Conservation (phyloP, 2,797 vertebrate species). For the Knipowitschia caucasica region DNA sequence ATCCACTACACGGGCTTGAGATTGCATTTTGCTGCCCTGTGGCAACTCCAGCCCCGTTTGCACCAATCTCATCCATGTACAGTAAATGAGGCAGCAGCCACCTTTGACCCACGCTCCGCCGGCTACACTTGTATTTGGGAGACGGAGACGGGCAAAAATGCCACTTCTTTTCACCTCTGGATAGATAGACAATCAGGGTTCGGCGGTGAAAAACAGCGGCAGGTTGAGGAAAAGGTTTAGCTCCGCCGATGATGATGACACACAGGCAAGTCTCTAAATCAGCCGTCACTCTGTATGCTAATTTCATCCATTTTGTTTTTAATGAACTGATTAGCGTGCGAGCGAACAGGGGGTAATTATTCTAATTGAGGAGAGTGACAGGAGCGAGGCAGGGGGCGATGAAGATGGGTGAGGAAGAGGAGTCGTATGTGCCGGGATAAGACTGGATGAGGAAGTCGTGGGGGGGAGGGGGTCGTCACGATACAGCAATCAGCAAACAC, state of each 20-base stretch:
- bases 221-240: constrained; percentile 5
- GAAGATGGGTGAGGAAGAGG: constrained; percentile 53
- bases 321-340: constrained; percentile 81
- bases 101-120: constrained; percentile 5
- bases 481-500: constrained; percentile 47
- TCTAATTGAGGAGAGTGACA: constrained; percentile 78
- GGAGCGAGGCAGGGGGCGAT: constrained; percentile 63
- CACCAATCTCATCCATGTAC: constrained; percentile 8
- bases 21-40: neutral
- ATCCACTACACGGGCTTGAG: constrained; percentile 1
- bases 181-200: constrained; percentile 35
- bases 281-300: constrained; percentile 75
- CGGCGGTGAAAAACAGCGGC: constrained; percentile 24
- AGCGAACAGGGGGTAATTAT: constrained; percentile 80
- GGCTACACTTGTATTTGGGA: constrained; percentile 16
- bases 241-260: constrained; percentile 56
- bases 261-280: constrained; percentile 70
- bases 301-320: constrained; percentile 81
- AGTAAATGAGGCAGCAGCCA: constrained; percentile 7
- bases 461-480: constrained; percentile 41
- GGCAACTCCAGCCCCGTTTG: neutral
- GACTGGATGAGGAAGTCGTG: constrained; percentile 34
- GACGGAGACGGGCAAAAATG: neutral
- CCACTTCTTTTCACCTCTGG: constrained; percentile 2
- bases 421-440: constrained; percentile 32